Conservation (phyloP, 2,113 vertebrate species). For the Megalops atlanticus region DNA sequence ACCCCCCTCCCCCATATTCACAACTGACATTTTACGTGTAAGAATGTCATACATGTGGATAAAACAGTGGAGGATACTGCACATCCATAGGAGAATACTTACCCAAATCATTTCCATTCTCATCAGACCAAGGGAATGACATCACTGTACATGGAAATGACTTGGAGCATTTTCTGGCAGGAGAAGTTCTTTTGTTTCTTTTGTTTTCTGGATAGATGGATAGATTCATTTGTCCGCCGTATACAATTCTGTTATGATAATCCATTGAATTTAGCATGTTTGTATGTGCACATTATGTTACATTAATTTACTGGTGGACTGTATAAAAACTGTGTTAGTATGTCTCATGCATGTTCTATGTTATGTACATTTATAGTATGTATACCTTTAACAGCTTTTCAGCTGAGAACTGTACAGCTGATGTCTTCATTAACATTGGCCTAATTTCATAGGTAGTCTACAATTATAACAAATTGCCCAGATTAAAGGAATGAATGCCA, state of each 20-base stretch:
- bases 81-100: no score
- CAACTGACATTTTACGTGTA: background rate
- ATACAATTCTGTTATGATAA: no score
- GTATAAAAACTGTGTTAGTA: background rate
- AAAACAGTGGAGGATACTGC: no score
- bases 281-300: background rate
- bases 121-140: no score
- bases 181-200: no score
- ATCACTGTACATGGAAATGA: no score
- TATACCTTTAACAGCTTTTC: background rate
- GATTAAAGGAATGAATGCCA: background rate
- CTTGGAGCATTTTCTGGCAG: no score
- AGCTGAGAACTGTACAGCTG: background rate
- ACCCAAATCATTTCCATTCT: no score
- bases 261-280: background rate
- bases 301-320: background rate
- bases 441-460: background rate
- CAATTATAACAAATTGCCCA: background rate
- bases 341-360: no score
- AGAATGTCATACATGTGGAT: no score
- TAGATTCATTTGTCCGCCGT: no score
- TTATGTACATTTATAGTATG: background rate
- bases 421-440: background rate
- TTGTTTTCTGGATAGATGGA: no score
- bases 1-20: background rate